Evolutionary conservation across 2,797 vertebrate genomes (phyloP).

Genomic region (Sitta carolinensis): DNA sequence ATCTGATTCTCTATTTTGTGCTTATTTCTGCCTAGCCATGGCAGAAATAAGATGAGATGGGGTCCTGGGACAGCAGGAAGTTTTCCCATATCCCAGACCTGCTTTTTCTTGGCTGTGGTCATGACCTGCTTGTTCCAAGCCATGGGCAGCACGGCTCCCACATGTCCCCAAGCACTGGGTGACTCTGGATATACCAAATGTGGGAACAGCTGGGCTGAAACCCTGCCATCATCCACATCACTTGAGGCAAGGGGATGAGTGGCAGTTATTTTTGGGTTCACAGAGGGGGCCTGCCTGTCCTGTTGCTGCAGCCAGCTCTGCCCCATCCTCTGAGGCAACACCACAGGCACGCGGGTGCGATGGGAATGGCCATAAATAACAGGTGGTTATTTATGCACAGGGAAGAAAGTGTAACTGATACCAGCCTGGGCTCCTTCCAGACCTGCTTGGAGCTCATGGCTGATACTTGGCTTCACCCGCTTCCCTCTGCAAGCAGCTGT

Average conservation of each 20-base stretch:
- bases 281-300: background rate
- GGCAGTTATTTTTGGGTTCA: background rate
- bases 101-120: background rate
- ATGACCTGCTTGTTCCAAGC: background rate
- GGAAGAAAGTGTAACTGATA: conserved; percentile 37
- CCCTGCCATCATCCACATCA: background rate
- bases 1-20: background rate
- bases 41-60: background rate
- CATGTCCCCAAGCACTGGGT: background rate
- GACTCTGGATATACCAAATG: background rate
- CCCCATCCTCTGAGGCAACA: background rate
- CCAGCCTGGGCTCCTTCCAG: conserved; percentile 55
- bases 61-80: background rate
- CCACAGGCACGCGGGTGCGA: background rate
- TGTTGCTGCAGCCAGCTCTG: background rate
- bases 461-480: conserved; percentile 13
- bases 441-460: conserved; percentile 3
- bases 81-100: background rate
- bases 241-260: background rate
- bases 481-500: conserved; percentile 54
- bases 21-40: background rate
- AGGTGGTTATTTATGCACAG: background rate
- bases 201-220: background rate
- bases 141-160: fast-evolving
- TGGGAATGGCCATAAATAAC: background rate